A percentile compares a stretch with the other conserved stretches of the same genome.
Evolutionary conservation across 64 coral and sea anemone genomes (phyloP).

Genomic region (Exaiptasia diaphana): DNA sequence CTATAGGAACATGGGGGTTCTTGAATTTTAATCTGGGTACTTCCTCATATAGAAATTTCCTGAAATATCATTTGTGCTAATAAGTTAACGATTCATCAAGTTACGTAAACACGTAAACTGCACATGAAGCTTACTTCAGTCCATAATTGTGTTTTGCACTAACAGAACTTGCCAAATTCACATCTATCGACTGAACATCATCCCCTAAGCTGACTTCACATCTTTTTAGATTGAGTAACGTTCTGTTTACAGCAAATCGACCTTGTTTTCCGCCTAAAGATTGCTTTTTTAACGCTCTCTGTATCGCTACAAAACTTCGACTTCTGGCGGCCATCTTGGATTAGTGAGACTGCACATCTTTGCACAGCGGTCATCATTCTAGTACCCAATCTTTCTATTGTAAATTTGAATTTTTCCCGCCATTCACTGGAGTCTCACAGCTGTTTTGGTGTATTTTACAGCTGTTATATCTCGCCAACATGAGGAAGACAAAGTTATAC

Average conservation of each 20-base stretch:
- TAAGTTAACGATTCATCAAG: neutral
- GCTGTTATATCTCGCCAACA: too few relatives aligned
- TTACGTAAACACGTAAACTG: neutral
- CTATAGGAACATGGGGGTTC: slow-evolving; percentile 75
- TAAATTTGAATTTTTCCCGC: too few relatives aligned
- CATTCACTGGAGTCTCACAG: too few relatives aligned
- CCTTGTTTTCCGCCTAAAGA: slow-evolving; percentile 53
- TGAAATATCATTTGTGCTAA: neutral
- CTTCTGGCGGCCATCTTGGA: slow-evolving; percentile 56
- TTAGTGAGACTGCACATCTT: neutral
- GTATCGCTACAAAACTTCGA: slow-evolving; percentile 17
- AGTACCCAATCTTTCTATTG: too few relatives aligned
- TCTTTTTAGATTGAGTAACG: slow-evolving; percentile 72
- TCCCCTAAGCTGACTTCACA: slow-evolving; percentile 59
- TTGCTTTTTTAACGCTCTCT: slow-evolving; percentile 52
- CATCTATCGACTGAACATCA: slow-evolving; percentile 57
- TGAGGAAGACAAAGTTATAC: too few relatives aligned
- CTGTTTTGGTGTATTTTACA: too few relatives aligned
- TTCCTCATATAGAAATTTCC: slow-evolving; percentile 81
- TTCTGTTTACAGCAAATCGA: slow-evolving; percentile 73
- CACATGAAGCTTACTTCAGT: slow-evolving; percentile 23
- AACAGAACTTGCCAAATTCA: slow-evolving; percentile 59
- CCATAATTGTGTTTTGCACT: slow-evolving; percentile 45
- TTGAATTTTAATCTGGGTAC: slow-evolving; percentile 68
- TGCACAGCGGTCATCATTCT: neutral